Base-by-base conservation (phyloP, 2,113 vertebrate genomes). In the Serilophus lunatus region DNA sequence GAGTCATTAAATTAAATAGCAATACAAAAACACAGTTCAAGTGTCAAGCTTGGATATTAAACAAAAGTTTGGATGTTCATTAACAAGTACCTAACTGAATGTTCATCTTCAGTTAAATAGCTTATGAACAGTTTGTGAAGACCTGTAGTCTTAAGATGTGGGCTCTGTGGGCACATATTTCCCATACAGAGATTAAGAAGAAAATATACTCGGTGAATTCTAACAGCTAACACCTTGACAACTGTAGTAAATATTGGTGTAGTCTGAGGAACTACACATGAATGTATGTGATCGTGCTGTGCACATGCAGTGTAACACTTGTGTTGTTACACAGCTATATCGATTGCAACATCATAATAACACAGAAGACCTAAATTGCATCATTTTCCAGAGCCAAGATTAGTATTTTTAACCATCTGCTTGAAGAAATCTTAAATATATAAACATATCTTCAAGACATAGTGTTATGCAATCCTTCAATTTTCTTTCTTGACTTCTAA, bases 401-500 rank as follows among this genome's bases (percentile, higher is more conserved):
- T 28, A 23, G 2, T 45, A 38, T 71, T 44, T 82, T 90, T 49
- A 53, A 65, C 51, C 10, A 14, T 59, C 57, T 68, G 19, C 44
- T 80, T 80, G 36, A 80, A 94, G 57, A 71, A 68, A 5, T 71
- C 35, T 68, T 29, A 50, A 63, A 79, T 71, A 71, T 20, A 66
- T 23, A 54, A 42, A 8, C 19, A 12, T 4, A 7, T 91, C 57
- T 75, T 86, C 22, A 28, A 71, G 68, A n/a, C 20, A 3, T 2
- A 59, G 24, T 36, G 23, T 35, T 78, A 51, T 12, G 18, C 14
- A 24, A 20, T 36, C 19, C n/a, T 72, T 82, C 64, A 7, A 7
- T 93, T 90, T 85, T 72, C 38, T 60, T 82, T 57, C 66, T 53
- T 75, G 74, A 72, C n/a, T 79, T 94, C 36, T 82, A 74, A 45